Evolutionary conservation across 2,888 invertebrate species (phyloP).

Genomic region (Amphipyra tragopoginis): DNA sequence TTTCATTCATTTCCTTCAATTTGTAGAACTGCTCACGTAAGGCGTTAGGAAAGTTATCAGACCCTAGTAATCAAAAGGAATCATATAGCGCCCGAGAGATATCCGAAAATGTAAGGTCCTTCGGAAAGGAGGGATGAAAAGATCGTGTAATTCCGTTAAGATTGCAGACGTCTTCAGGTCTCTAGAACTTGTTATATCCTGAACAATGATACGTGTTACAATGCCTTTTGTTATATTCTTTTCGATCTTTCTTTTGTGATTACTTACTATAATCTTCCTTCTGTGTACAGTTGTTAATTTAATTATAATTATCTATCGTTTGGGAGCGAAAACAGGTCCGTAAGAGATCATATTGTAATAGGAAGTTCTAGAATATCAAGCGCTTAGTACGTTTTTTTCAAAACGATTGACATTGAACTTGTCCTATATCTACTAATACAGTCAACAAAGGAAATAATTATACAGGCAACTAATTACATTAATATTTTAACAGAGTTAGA

Average conservation of each 20-base stretch:
- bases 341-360: too few species aligned
- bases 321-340: too few species aligned
- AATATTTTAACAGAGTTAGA: too few species aligned
- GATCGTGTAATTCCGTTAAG: conserved; percentile 22
- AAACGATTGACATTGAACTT: too few species aligned
- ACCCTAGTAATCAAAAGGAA: conserved; percentile 25
- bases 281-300: too few species aligned
- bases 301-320: too few species aligned
- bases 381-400: too few species aligned
- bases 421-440: too few species aligned
- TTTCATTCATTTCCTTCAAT: not conserved
- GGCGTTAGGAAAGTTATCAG: not conserved
- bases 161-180: conserved; percentile 10
- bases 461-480: too few species aligned
- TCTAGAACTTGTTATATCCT: conserved; percentile 1
- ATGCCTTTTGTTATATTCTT: conserved; percentile 1
- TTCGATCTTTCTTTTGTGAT: conserved; percentile 1
- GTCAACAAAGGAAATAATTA: too few species aligned
- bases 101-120: conserved; percentile 20
- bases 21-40: not conserved
- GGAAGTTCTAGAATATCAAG: too few species aligned
- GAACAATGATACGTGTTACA: conserved; percentile 6
- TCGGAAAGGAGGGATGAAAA: conserved; percentile 13
- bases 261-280: not conserved
- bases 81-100: conserved; percentile 18